Conservation (phyloP, 2,888 invertebrate species). For the Parasteatoda lunata region DNA sequence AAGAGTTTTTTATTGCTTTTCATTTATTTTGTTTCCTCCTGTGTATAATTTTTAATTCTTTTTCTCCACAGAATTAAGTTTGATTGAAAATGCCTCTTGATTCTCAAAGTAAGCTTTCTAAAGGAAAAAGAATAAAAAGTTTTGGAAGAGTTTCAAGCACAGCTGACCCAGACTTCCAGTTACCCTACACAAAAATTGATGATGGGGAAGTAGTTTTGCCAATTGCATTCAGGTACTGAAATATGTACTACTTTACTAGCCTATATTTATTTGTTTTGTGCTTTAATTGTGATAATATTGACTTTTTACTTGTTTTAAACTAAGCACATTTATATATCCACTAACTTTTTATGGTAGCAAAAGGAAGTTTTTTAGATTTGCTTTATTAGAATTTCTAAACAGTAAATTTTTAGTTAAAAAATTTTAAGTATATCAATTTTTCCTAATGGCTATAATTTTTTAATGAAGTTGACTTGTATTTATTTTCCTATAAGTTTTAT, state of each 20-base stretch:
- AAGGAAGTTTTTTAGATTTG: no score
- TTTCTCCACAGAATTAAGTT: neutral
- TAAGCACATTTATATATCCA: no score
- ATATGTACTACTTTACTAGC: neutral
- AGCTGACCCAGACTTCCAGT: constrained; percentile 58
- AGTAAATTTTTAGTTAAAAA: no score
- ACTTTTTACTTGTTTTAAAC: no score
- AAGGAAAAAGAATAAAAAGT: constrained; percentile 64
- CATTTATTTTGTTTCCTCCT: neutral
- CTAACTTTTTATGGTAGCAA: no score
- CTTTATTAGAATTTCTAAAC: no score
- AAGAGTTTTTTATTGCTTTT: neutral
- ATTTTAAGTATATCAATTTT: no score
- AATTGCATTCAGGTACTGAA: constrained; percentile 56
- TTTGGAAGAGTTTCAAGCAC: constrained; percentile 56
- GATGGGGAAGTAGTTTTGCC: constrained; percentile 63
- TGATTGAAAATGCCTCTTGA: constrained; percentile 59
- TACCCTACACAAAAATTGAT: constrained; percentile 62
- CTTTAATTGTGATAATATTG: neutral
- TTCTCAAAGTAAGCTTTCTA: constrained; percentile 56
- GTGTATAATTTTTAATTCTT: neutral
- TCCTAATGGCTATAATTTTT: no score
- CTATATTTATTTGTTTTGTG: neutral
- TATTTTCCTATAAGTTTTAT: no score
- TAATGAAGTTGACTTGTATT: no score